Evolutionary conservation across 2,113 vertebrate species (phyloP).

Genomic region (Dromaius novaehollandiae): DNA sequence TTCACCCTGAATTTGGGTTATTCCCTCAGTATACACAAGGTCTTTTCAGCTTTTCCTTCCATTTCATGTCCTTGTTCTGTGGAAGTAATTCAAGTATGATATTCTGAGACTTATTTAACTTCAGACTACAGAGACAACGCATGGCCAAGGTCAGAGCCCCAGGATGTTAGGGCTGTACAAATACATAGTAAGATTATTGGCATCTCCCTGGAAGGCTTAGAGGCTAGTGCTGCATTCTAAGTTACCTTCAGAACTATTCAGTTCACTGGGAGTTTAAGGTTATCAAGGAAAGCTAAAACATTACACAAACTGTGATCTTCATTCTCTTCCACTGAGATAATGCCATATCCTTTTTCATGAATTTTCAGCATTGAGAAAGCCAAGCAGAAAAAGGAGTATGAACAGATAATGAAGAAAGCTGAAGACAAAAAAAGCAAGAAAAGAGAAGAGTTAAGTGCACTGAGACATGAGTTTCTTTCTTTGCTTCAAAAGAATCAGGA

Average conservation of each 20-base stretch:
- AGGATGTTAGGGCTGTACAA: background rate
- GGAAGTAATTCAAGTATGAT: background rate
- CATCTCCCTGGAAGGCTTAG: background rate
- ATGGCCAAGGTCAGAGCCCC: background rate
- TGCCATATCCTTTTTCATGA: background rate
- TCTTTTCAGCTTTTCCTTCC: background rate
- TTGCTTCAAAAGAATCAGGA: conserved; percentile 79
- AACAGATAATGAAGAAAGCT: conserved; percentile 79
- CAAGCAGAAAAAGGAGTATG: conserved; percentile 83
- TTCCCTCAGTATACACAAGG: background rate
- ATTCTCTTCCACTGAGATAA: background rate
- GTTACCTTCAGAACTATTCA: background rate
- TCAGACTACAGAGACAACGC: background rate
- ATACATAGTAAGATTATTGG: background rate
- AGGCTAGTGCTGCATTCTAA: background rate
- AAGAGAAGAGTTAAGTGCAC: conserved; percentile 71
- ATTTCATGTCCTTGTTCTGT: background rate
- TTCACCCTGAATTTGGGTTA: background rate
- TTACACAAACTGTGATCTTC: background rate
- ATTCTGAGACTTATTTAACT: background rate
- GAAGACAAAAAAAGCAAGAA: conserved; percentile 79
- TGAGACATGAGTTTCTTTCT: conserved; percentile 76
- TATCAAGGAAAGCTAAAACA: background rate
- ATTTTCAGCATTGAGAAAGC: conserved; percentile 86
- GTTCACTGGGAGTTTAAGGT: background rate